Percentiles rank a stretch among this genome's conserved stretches.
These are phyloP conservation scores for Hirtodrosophila histrioides DNA, from an alignment of 2,888 invertebrate genomes.

Conservation along the genomic window DNA sequence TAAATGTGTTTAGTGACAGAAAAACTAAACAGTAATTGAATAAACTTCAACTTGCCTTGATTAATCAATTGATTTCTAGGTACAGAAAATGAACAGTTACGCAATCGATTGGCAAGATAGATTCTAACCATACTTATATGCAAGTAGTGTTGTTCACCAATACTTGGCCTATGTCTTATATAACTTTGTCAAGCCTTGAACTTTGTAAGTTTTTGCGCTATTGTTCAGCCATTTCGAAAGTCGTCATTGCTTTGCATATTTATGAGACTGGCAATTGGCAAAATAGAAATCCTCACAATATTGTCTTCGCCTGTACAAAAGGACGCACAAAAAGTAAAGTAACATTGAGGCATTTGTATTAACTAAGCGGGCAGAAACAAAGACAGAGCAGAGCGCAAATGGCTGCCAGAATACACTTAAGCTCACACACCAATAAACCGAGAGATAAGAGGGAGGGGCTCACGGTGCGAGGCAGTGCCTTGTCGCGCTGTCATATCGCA, in stretches of 20 bases:
- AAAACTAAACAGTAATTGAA: too few relatives aligned
- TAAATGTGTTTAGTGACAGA: neutral
- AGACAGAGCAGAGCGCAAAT: slow-evolving; percentile 49
- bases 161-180: slow-evolving; percentile 28
- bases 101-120: neutral
- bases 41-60: too few relatives aligned
- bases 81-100: too few relatives aligned
- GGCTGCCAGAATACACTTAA: slow-evolving; percentile 57
- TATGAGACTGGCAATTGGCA: slow-evolving; percentile 42
- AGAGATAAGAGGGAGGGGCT: slow-evolving; percentile 3
- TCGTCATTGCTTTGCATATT: slow-evolving; percentile 62
- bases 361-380: slow-evolving; percentile 52
- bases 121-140: neutral
- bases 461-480: neutral
- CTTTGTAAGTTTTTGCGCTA: slow-evolving; percentile 28
- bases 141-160: neutral
- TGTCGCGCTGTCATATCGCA: slow-evolving; percentile 54
- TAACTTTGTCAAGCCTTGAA: slow-evolving; percentile 44
- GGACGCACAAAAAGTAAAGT: slow-evolving; percentile 20
- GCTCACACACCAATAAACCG: slow-evolving; percentile 18
- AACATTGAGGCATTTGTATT: slow-evolving; percentile 53
- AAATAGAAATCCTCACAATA: slow-evolving; percentile 12
- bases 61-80: too few relatives aligned
- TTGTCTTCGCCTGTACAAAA: slow-evolving; percentile 12
- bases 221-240: slow-evolving; percentile 45